Evolutionary conservation across 2,888 invertebrate genomes (phyloP).

Genomic region (Ametastegia equiseti): DNA sequence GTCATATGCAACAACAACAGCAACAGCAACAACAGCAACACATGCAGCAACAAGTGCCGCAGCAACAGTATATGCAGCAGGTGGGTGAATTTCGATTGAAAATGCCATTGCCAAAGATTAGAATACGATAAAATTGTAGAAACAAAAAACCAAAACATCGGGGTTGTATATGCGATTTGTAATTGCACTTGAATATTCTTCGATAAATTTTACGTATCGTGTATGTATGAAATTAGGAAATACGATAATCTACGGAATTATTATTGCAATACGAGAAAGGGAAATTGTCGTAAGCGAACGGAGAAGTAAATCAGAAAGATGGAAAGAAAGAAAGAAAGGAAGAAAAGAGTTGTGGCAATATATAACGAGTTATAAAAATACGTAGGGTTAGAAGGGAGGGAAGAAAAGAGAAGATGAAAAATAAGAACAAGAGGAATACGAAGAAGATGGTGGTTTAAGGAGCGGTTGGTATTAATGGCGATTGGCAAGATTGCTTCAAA

Average conservation of each 20-base stretch:
- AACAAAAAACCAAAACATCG: conserved; percentile 7
- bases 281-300: too few relatives aligned
- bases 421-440: not conserved
- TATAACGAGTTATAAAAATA: not conserved
- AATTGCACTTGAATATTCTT: too few relatives aligned
- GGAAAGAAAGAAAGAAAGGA: not conserved
- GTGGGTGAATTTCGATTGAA: conserved; percentile 62
- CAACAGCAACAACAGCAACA: conserved; percentile 66
- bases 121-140: not conserved
- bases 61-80: conserved; percentile 75
- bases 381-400: not conserved
- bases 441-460: not conserved
- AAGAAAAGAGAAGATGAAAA: not conserved
- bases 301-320: too few relatives aligned
- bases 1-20: conserved; percentile 51
- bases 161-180: too few relatives aligned
- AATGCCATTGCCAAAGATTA: not conserved
- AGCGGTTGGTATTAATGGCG: conserved; percentile 55
- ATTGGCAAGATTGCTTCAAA: conserved; percentile 59
- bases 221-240: too few relatives aligned
- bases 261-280: too few relatives aligned
- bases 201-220: too few relatives aligned
- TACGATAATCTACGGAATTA: too few relatives aligned
- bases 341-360: too few relatives aligned
- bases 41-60: conserved; percentile 70